Base-by-base conservation (phyloP, 2,888 invertebrate genomes). In the Volucella inflata region DNA sequence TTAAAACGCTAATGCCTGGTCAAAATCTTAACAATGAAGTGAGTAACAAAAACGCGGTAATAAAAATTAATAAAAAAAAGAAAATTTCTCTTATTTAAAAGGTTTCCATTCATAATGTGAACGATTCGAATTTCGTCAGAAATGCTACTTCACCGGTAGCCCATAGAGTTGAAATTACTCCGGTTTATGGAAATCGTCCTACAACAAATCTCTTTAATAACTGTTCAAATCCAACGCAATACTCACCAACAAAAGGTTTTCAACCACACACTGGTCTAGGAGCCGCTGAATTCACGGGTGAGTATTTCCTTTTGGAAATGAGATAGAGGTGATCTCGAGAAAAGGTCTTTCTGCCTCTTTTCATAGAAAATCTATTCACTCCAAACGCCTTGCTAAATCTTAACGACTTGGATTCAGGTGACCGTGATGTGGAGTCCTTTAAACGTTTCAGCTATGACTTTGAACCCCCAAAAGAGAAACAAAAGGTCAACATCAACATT, bases 391-490 rank as follows among this genome's bases (percentile, higher is more conserved):
- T 96, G 91, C 93, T 96, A 85, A 96, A 97, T 91, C 94, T 96
- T 87, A 96, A 95, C 16, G 94, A 95, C 50, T 93, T 97, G 89
- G 97, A 97, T 90, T 95, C 95, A 74, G 95, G 95, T 46, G 97
- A 97, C 89, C 93, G 96, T 2, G 97, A 97, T 90, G 93, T 97
- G 87, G 97, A 97, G 90, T 96, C 96, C 1, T 97, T 97, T 92
- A 97, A 98, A 91, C 94, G 97, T 17, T 97, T 96, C 92, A 97
- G 96, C 88, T 95, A 96, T 89, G 96, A 96, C 91, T 97, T 96
- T 87, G 95, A 96, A 87, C 95, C 96, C 67, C 95, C 95, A 0
- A 95, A 95, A 87, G 94, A 95, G 88, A 95, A 96, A 90, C 96
- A 96, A 87, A 95, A 95, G 92, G 95, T 95, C 89, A 95, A 96